Conservation (phyloP, 2,888 invertebrate species). For the Tupiocoris notatus region DNA sequence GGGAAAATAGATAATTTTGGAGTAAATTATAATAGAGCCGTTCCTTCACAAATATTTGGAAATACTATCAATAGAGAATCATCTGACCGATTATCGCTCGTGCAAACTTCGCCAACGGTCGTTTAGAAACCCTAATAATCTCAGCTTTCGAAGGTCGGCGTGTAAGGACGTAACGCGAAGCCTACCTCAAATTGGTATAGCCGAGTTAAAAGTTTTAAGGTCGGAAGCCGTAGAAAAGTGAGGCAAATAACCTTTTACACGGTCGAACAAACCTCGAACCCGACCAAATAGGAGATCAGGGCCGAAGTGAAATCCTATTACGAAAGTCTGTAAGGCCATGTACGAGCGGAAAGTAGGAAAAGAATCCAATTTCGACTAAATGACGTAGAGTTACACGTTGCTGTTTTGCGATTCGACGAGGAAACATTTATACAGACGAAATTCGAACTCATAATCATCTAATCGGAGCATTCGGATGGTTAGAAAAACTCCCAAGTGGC, state of each 20-base stretch:
- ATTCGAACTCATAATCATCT: no score
- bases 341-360: no score
- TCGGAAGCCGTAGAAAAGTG: constrained; percentile 19
- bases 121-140: background rate
- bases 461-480: no score
- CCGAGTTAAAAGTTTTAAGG: background rate
- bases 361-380: no score
- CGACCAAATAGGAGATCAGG: constrained; percentile 24
- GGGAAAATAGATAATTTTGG: background rate
- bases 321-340: background rate
- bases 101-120: background rate
- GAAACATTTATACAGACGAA: no score
- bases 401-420: no score
- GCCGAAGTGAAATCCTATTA: constrained; percentile 27
- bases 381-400: no score
- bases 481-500: no score
- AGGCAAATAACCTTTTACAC: constrained; percentile 38
- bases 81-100: background rate
- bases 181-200: constrained; percentile 6
- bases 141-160: background rate
- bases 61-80: no score
- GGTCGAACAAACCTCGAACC: constrained; percentile 24
- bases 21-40: no score
- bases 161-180: background rate
- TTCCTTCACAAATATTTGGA: no score